Evolutionary conservation across 2,797 vertebrate genomes (phyloP).

Genomic region (Intellagama lesueurii): DNA sequence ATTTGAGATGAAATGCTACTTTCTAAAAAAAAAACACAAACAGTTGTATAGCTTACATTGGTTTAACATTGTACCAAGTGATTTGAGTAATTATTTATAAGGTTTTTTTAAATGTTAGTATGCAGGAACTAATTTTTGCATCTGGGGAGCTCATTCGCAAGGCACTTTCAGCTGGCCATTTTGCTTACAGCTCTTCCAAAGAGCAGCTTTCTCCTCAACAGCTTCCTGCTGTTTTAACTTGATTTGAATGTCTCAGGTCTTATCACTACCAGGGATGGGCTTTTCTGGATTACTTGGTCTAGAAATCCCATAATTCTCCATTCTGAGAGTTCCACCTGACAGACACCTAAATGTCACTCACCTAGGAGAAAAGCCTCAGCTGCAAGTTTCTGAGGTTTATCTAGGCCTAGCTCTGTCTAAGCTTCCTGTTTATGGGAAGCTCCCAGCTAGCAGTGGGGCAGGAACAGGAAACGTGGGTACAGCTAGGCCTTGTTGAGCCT

Average conservation of each 20-base stretch:
- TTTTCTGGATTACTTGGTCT: too few relatives aligned
- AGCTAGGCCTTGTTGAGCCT: too few relatives aligned
- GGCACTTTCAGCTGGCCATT: not conserved
- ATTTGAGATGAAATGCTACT: constrained; percentile 42
- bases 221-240: not conserved
- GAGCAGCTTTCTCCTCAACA: too few relatives aligned
- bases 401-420: too few relatives aligned
- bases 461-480: too few relatives aligned
- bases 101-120: not conserved
- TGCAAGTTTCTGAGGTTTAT: too few relatives aligned
- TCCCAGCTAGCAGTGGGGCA: too few relatives aligned
- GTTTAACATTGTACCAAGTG: not conserved
- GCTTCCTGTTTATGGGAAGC: too few relatives aligned
- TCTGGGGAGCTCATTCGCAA: not conserved
- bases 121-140: not conserved
- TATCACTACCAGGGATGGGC: not conserved
- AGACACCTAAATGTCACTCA: too few relatives aligned
- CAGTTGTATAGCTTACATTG: constrained; percentile 7
- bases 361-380: too few relatives aligned
- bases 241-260: not conserved
- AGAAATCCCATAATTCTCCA: too few relatives aligned
- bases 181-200: not conserved
- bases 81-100: constrained; percentile 1
- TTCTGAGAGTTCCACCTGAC: too few relatives aligned
- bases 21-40: not conserved